Evolutionary conservation across 2,113 vertebrate genomes (phyloP).

Genomic region (Pelecanoides urinatrix): DNA sequence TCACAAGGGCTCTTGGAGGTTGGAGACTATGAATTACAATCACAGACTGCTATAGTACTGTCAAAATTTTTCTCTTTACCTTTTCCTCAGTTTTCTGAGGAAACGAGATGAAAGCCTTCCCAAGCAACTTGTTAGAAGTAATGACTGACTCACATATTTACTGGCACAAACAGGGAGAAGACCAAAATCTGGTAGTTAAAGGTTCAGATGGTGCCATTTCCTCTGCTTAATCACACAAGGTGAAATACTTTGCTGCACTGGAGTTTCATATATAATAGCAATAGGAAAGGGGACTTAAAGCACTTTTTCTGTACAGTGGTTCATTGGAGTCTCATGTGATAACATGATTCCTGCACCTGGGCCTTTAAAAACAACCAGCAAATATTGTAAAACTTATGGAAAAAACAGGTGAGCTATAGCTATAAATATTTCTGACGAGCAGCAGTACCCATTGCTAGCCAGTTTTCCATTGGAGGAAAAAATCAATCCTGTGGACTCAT

Average conservation of each 20-base stretch:
- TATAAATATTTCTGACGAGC: neutral
- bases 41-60: neutral
- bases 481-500: neutral
- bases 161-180: neutral
- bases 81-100: neutral
- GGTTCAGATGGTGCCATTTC: neutral
- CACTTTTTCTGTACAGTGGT: neutral
- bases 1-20: neutral
- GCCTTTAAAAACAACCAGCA: neutral
- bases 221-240: neutral
- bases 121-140: neutral
- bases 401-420: neutral
- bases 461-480: neutral
- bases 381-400: neutral
- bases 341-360: neutral
- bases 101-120: neutral
- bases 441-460: neutral
- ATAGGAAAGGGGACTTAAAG: neutral
- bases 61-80: neutral
- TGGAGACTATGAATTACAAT: neutral
- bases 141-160: neutral
- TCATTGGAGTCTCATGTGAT: neutral
- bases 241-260: neutral
- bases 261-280: neutral
- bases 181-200: neutral